Evolutionary conservation across 2,888 invertebrate species (phyloP), one percentile per base, ranked within the genome.

Genomic region (Nemotelus pantherinus): DNA sequence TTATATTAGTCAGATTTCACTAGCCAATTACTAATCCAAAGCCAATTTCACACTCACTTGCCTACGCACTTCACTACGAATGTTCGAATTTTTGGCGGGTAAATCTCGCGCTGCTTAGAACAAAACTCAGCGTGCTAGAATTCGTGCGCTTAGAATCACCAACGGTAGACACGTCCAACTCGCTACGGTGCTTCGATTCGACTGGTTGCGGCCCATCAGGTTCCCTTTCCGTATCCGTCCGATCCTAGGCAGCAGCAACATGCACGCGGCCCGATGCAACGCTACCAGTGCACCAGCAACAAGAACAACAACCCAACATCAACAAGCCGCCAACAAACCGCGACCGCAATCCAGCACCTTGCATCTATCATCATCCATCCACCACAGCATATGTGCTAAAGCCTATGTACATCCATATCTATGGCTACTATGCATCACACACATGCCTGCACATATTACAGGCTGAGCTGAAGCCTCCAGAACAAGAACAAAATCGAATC

Each of bases 161-260:
- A 41, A 43, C 60, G 39, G 48, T 77, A 81, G 80, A 79, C 86
- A 86, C 87, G 86, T 87, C 87, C 85, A 84, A 85, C 85, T 87
- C 85, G 86, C 86, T 86, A 84, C 85, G 84, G 83, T 84, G 85
- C 84, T 86, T 83, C 84, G 84, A 83, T 83, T 85, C 84, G 84
- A 86, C 86, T 86, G 85, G 81, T 82, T 78, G 63, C 63, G 63
- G 77, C 63, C 76, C 65, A 50, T 39, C 75, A 44, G 57, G 78
- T 80, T 81, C 81, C 81, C 81, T 82, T 81, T 82, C 82, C 81
- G 82, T 79, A 81, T 81, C 82, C 81, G 80, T 81, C 82, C 81
- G 80, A 79, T 80, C 75, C 53, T 5, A 60, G 60, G 41, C 50
- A 50, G 43, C 55, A 65, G 45, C 76, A 70, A 72, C 50, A 47